Base-by-base conservation (phyloP, 2,113 vertebrate genomes). In the Arothron firmamentum region DNA sequence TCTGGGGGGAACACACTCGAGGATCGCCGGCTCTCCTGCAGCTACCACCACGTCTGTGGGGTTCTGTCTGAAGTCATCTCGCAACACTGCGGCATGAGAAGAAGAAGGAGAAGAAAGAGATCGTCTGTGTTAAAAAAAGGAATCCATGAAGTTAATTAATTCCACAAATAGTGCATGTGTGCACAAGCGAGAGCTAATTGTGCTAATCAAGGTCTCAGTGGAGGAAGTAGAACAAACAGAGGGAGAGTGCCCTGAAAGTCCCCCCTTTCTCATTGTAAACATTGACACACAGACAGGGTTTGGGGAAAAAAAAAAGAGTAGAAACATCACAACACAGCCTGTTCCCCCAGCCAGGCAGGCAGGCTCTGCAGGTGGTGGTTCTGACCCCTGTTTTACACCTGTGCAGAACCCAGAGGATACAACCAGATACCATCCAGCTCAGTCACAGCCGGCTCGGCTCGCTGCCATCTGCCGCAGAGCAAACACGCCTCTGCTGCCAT, bases 31-130 rank as follows among this genome's bases (percentile, higher is more conserved):
- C 64, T 99, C 97, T 59, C 96, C 96, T 2, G 93, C 94, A 31
- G 96, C 97, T 75, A 98, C 96, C 63, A 99, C 95, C 58, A 95
- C 94, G 8, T 99, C 97, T 0, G 94, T 95, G 0, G 97, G 97
- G 82, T 99, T 99, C 57, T 97, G 96, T 67, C 97, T 91, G 88
- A 99, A 99, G 87, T 99, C 97, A 78, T 99, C 97, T 18, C 97
- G 90, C 50, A 99, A 89, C 88, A 99, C 97, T 99, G 78, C 50
- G 43, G 75, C 15, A 10, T 5, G 16, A 31, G 19, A 46, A 74
- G 14, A 15, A 9, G 16, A 38, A 19, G 34, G 47, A 56, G 8
- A 2, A 57, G 63, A 47, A 53, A 59, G 43, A 13, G 25, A 28
- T 28, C 25, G 4, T 3, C 6, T 28, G 25, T 1, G 4, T 28